Evolutionary conservation across 1,140 invertebrate species (phyloP), one percentile per base, ranked within the genome.

Genomic region (Euglossa dilemma): DNA sequence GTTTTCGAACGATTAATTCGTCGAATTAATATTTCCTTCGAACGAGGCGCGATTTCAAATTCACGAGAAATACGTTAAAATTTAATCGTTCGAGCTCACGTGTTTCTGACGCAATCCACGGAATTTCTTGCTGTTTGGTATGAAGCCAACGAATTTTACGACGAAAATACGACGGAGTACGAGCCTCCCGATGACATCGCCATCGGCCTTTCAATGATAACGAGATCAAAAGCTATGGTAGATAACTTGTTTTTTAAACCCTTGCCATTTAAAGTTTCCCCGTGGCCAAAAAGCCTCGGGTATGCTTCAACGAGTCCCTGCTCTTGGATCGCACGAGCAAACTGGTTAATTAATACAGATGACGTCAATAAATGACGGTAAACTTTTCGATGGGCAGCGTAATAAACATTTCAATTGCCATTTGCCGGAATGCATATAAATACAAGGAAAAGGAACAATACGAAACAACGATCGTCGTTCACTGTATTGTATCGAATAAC

Each of bases 61-160:
- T 2, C 52, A 8, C 1, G 12, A 23, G 36, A 43, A n/a, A 57
- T n/a, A 43, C 43, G 52, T 18, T 67, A 57, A 57, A 76, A 76
- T 50, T 45, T 56, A 28, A 73, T 28, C 25, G 52, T 52, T 50
- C 6, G 18, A 8, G 9, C 59, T 86, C 80, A 86, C 87, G 86
- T 88, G 84, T 43, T 69, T 79, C 82, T 91, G 90, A 89, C 77
- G 90, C 81, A 91, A 91, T 85, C 57, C 47, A 64, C 23, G 45
- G 63, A 86, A 87, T 88, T 90, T 80, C 86, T 86, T 84, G 54
- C 61, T 6, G 25, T 85, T 90, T 91, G 90, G 85, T 89, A 14
- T 69, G 61, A 54, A 52, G 89, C 90, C 90, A 91, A 85, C 70
- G n/a, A 81, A 89, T 90, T 88, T 90, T 89, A 82, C 66, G 90